These are phyloP conservation scores for Taenaris catops DNA, from an alignment of 2,888 invertebrate genomes.

Conservation along the genomic window DNA sequence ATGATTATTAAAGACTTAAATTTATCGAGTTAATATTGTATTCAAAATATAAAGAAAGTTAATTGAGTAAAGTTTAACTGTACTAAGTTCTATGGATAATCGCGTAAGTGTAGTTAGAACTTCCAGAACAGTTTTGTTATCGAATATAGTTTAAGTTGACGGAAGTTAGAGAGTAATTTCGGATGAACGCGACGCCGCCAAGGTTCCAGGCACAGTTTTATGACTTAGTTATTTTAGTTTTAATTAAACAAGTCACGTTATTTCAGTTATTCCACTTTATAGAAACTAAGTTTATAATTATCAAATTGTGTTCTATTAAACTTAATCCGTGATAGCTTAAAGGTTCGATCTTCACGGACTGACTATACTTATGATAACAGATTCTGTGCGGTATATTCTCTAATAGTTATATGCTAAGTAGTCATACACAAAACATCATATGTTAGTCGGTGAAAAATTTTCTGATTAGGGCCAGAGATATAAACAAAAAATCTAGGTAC, in stretches of 20 bases:
- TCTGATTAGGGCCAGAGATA: too few species aligned
- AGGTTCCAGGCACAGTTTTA: conserved; percentile 57
- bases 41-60: not conserved
- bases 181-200: conserved; percentile 34
- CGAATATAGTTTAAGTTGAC: conserved; percentile 37
- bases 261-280: conserved; percentile 4
- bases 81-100: conserved; percentile 31
- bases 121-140: conserved; percentile 43
- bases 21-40: too few species aligned
- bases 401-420: too few species aligned
- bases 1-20: too few species aligned
- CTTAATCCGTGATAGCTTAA: too few species aligned
- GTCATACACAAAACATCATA: too few species aligned
- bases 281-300: conserved; percentile 1
- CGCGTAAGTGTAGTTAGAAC: conserved; percentile 44
- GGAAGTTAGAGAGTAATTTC: conserved; percentile 44
- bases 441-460: too few species aligned
- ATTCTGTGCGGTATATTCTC: too few species aligned
- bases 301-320: too few species aligned
- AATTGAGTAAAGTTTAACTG: conserved; percentile 12
- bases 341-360: too few species aligned
- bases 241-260: conserved; percentile 40
- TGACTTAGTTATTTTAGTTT: conserved; percentile 47
- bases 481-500: too few species aligned
- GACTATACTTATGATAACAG: too few species aligned